Evolutionary conservation across 2,888 invertebrate species (phyloP).

Genomic region (Chrysolina americana): DNA sequence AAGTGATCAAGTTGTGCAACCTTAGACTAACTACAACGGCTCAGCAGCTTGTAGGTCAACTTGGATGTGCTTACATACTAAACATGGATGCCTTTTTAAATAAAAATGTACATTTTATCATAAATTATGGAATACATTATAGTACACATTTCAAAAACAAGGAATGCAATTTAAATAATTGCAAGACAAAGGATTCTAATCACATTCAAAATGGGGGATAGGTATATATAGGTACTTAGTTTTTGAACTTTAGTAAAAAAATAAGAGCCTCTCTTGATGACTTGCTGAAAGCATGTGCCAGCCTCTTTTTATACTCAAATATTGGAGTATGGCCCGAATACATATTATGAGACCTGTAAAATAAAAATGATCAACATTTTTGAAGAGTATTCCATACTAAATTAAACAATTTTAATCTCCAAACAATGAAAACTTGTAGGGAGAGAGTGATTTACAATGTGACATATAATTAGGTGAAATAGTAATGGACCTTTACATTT

Average conservation of each 20-base stretch:
- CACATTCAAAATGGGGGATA: slow-evolving; percentile 42
- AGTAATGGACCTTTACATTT: too few species aligned
- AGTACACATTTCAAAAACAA: slow-evolving; percentile 29
- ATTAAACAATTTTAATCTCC: too few species aligned
- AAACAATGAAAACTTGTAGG: too few species aligned
- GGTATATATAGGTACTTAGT: slow-evolving; percentile 44
- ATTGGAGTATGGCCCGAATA: slow-evolving; percentile 88
- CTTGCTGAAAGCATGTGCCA: slow-evolving; percentile 90
- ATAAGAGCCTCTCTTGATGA: slow-evolving; percentile 88
- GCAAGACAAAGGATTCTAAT: slow-evolving; percentile 42
- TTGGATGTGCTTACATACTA: slow-evolving; percentile 23
- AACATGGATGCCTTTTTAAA: slow-evolving; percentile 4
- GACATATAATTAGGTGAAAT: too few species aligned
- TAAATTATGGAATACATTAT: slow-evolving; percentile 14
- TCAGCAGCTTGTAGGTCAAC: background rate
- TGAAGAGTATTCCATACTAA: too few species aligned
- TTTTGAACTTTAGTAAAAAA: slow-evolving; percentile 79
- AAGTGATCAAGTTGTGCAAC: background rate
- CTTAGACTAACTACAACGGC: background rate
- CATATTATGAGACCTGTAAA: slow-evolving; percentile 86
- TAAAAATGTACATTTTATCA: slow-evolving; percentile 25
- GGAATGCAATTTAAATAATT: slow-evolving; percentile 42
- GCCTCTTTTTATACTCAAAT: slow-evolving; percentile 89
- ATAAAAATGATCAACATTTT: slow-evolving; percentile 37
- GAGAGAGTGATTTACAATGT: too few species aligned